Conservation (phyloP, 2,113 vertebrate genomes). For the Chionomys nivalis region DNA sequence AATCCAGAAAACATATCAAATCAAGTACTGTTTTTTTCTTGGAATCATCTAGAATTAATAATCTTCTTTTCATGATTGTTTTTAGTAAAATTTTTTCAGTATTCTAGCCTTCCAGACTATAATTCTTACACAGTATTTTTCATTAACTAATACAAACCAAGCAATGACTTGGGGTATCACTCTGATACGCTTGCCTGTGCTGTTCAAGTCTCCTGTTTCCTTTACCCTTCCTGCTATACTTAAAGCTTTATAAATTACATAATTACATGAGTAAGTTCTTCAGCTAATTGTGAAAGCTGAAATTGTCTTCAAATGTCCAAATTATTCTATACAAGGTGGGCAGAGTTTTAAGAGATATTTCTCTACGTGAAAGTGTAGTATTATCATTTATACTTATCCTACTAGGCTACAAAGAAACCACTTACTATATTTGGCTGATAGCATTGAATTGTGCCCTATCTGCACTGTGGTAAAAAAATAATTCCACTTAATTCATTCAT, state of each 20-base stretch:
- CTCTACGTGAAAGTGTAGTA: background rate
- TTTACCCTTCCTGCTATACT: background rate
- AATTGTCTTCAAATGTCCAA: background rate
- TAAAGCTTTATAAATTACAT: too few relatives aligned
- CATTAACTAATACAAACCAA: background rate
- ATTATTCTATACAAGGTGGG: background rate
- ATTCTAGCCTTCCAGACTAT: background rate
- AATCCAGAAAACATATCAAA: background rate
- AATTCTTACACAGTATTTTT: background rate
- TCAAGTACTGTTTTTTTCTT: background rate
- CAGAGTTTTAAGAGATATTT: background rate
- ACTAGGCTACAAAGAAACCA: background rate
- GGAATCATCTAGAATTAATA: background rate
- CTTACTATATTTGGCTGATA: background rate
- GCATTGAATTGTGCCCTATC: background rate
- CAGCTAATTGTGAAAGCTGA: background rate
- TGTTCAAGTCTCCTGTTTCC: background rate
- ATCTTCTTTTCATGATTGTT: background rate
- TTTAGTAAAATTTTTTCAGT: rapidly evolving
- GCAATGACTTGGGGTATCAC: background rate
- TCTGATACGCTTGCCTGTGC: background rate
- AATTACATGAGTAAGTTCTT: background rate
- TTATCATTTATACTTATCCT: background rate
- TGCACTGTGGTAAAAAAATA: background rate
- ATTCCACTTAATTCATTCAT: background rate